Conservation (phyloP, 1,140 invertebrate genomes). For the Drosophila funebris region DNA sequence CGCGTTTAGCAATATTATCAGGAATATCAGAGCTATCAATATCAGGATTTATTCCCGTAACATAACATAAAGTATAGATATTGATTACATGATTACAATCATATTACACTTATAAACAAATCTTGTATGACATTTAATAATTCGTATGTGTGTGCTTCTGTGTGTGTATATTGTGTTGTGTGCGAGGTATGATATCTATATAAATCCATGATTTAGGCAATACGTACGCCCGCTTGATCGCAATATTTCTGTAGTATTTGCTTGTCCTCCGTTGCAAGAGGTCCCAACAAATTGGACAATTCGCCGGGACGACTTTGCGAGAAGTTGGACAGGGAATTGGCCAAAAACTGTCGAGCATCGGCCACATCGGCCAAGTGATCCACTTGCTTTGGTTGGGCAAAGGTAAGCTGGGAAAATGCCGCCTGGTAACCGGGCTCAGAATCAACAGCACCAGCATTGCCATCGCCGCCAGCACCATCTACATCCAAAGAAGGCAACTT, state of each 20-base stretch:
- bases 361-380: constrained; percentile 88
- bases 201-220: constrained; percentile 42
- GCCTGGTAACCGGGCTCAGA: constrained; percentile 92
- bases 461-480: constrained; percentile 90
- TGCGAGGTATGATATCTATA: constrained; percentile 14
- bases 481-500: constrained; percentile 89
- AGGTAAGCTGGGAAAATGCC: constrained; percentile 93
- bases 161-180: constrained; percentile 13
- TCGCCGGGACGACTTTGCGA: constrained; percentile 86
- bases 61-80: constrained; percentile 46
- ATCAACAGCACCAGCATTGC: constrained; percentile 85
- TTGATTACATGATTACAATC: constrained; percentile 47
- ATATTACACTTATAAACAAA: constrained; percentile 54
- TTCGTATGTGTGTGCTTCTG: constrained; percentile 10
- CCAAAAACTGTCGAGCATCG: constrained; percentile 89
- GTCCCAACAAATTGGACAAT: constrained; percentile 84
- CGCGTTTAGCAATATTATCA: neutral
- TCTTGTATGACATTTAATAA: constrained; percentile 46
- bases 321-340: constrained; percentile 88
- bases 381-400: constrained; percentile 89
- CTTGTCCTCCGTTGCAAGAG: constrained; percentile 66
- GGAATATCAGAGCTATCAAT: too few relatives aligned
- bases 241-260: constrained; percentile 81
- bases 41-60: constrained; percentile 12
- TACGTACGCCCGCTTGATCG: constrained; percentile 71